phyloP scores from a whole-genome alignment of 2,797 vertebrate species.

The Lindbergichthys nudifrons region DNA sequence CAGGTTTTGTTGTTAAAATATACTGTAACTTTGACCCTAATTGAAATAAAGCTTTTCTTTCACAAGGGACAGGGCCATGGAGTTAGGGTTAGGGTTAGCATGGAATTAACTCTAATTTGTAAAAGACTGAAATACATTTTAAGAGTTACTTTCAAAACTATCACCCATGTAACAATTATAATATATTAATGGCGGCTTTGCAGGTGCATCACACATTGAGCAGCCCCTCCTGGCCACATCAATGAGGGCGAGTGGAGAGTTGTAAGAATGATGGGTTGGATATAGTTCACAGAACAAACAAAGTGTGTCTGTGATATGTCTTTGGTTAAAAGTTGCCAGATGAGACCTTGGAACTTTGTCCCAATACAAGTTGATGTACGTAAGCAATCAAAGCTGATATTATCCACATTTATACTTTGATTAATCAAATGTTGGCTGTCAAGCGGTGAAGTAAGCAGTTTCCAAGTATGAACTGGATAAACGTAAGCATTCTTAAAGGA shows the following conservation, averaged over 20 bases:
- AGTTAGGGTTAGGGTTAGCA: neutral
- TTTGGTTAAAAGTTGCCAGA: neutral
- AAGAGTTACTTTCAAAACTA: neutral
- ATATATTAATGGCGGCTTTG: neutral
- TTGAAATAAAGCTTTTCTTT: neutral
- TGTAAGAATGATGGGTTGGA: neutral
- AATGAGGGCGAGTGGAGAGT: neutral
- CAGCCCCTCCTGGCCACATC: too few species aligned
- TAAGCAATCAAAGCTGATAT: neutral
- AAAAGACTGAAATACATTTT: neutral
- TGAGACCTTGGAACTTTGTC: neutral
- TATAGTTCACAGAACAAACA: neutral
- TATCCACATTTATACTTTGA: neutral
- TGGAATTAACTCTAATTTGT: too few species aligned
- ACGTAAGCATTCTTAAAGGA: neutral
- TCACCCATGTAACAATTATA: neutral
- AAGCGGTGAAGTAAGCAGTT: neutral
- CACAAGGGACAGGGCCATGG: neutral
- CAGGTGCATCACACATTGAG: neutral
- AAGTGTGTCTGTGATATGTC: neutral
- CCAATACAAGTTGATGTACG: neutral
- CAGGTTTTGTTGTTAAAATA: constrained; percentile 24
- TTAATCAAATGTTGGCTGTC: neutral
- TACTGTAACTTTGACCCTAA: constrained; percentile 9
- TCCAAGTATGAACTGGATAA: neutral